phyloP scores from a whole-genome alignment of 2,113 vertebrate species.

The Mugil cephalus region DNA sequence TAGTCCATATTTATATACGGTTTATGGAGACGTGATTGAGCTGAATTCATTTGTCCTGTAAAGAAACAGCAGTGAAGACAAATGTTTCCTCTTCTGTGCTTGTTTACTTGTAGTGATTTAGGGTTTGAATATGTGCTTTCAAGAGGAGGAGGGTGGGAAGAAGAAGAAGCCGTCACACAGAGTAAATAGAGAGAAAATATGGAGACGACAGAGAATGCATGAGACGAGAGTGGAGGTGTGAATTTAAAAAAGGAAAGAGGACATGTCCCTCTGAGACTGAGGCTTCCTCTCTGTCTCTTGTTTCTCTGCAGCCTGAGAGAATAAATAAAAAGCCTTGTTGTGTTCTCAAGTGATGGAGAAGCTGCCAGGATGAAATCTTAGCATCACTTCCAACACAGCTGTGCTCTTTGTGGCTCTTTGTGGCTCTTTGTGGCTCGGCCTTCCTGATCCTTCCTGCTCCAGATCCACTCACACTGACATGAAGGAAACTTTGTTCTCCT shows the following conservation, averaged over 20 bases:
- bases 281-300: not conserved
- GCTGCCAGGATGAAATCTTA: conserved; percentile 46
- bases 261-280: conserved; percentile 1
- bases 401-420: conserved; percentile 48
- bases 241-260: conserved; percentile 18
- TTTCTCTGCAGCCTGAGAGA: not conserved
- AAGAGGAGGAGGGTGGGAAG: not conserved
- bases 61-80: too few species aligned
- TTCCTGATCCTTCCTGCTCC: conserved; percentile 1
- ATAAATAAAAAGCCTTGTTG: conserved; percentile 6
- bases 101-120: too few species aligned
- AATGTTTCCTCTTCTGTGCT: too few species aligned
- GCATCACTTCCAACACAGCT: conserved; percentile 68
- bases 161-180: not conserved
- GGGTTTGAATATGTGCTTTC: too few species aligned
- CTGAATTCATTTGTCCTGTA: too few species aligned
- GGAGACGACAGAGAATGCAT: conserved; percentile 1
- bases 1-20: too few species aligned
- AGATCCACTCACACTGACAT: not conserved
- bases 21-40: too few species aligned
- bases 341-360: conserved; percentile 50
- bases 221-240: conserved; percentile 25
- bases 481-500: too few species aligned
- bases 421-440: conserved; percentile 17
- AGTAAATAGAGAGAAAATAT: not conserved